Evolutionary conservation across 2,113 vertebrate species (phyloP), one percentile per base, ranked within the genome.

Genomic region (Coptodon bakossiorum): DNA sequence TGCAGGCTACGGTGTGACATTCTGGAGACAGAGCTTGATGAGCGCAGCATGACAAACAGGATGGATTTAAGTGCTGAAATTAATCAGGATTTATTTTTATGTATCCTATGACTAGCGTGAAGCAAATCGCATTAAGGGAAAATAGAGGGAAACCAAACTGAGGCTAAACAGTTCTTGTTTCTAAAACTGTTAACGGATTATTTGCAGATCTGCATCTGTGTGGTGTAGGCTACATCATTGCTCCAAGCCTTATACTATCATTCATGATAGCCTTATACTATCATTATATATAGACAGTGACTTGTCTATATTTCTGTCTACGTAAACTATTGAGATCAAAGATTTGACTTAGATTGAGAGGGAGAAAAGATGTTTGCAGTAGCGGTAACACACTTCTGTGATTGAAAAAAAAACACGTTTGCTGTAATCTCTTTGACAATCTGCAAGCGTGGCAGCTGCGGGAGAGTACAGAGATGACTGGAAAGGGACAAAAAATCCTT

Each of bases 51-150:
- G 90, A 92, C 91, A 92, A 93, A 94, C 88, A 89, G 88, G 90
- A 94, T 94, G 86, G 84, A 89, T 92, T 92, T 90, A 92, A 90
- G 91, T 91, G 86, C 45, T 83, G 88, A 92, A 94, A 94, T 94
- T 90, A 94, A 95, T 93, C 92, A 63, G 93, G 91, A 94, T 94
- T 94, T 92, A 93, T 94, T 94, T 94, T 88, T 91, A 89, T 91
- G 84, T 84, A 43, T 84, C 63, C 89, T 36, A 17, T 89, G 91
- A 91, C 89, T 91, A 84, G 80, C 92, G 93, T 93, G 85, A 93
- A 84, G 76, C 71, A 92, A 94, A 93, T 94, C 92, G 81, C 87
- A 91, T 95, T 94, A 93, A 29, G 10, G 83, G 27, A 91, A 93
- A 91, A 95, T 84, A 88, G 85, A 90, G 80, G 45, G 16, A 90